phyloP scores from a whole-genome alignment of 2,797 vertebrate species.

The Acipenser transmontanus region DNA sequence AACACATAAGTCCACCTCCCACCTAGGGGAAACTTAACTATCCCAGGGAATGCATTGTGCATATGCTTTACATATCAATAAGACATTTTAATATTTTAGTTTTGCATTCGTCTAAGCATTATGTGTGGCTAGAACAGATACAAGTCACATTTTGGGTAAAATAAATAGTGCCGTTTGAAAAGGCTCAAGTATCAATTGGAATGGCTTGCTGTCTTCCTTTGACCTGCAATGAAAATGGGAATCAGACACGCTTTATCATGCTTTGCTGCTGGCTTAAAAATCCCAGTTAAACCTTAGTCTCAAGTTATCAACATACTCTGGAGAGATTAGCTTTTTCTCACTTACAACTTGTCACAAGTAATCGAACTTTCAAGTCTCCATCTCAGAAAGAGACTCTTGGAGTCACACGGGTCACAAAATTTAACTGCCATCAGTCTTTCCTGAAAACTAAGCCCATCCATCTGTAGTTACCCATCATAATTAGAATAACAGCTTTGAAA shows the following conservation, averaged over 20 bases:
- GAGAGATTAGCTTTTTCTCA: slow-evolving; percentile 78
- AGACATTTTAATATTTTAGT: no score
- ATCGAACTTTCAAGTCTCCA: slow-evolving; percentile 76
- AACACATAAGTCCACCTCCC: no score
- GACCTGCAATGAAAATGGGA: not conserved
- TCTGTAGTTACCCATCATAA: slow-evolving; percentile 69
- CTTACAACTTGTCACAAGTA: slow-evolving; percentile 78
- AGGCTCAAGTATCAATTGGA: not conserved
- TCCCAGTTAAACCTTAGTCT: slow-evolving; percentile 69
- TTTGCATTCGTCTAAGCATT: no score
- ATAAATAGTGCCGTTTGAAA: not conserved
- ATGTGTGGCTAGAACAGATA: no score
- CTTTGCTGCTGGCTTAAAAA: slow-evolving; percentile 52
- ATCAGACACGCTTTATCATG: slow-evolving; percentile 16
- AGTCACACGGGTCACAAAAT: slow-evolving; percentile 70
- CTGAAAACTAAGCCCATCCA: slow-evolving; percentile 68
- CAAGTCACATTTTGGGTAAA: no score
- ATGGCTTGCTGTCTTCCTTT: not conserved
- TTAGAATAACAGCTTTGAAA: slow-evolving; percentile 81
- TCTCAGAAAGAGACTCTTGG: slow-evolving; percentile 66
- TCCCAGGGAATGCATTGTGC: no score
- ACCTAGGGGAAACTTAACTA: no score
- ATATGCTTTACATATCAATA: no score
- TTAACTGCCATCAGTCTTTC: slow-evolving; percentile 77
- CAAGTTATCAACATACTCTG: slow-evolving; percentile 70